Conservation (phyloP, 23 tunicate species). For the Ascidia mentula region DNA sequence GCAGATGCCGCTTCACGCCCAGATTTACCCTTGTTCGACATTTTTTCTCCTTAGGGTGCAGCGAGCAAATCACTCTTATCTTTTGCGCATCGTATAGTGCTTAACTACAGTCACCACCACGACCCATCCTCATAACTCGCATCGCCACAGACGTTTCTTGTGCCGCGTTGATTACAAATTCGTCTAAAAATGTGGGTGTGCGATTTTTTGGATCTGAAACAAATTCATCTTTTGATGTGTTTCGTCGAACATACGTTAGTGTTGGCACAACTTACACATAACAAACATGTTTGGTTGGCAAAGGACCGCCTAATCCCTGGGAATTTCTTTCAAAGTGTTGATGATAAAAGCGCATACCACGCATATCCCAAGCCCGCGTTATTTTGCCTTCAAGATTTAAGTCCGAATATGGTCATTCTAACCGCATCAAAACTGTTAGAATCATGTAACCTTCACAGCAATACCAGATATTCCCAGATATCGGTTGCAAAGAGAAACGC, state of each 20-base stretch:
- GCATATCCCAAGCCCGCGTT: neutral
- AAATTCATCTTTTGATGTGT: neutral
- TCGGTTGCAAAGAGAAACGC: neutral
- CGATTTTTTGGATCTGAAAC: neutral
- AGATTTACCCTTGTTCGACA: neutral
- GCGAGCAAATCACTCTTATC: neutral
- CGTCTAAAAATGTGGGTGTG: neutral
- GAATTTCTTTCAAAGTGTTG: neutral
- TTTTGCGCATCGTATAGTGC: too few species aligned
- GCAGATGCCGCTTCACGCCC: neutral
- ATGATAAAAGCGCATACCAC: neutral
- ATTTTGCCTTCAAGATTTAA: too few species aligned
- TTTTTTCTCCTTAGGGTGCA: neutral
- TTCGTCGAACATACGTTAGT: neutral
- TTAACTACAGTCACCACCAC: too few species aligned
- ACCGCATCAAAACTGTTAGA: too few species aligned
- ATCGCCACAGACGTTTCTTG: neutral
- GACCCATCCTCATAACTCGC: too few species aligned
- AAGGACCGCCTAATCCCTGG: neutral
- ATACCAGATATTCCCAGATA: neutral
- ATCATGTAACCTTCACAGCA: neutral
- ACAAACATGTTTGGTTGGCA: neutral
- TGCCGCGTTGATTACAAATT: neutral
- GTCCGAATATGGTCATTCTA: too few species aligned
- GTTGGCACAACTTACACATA: neutral